Evolutionary conservation across 1,140 invertebrate genomes (phyloP).

Genomic region (Asobara japonica): DNA sequence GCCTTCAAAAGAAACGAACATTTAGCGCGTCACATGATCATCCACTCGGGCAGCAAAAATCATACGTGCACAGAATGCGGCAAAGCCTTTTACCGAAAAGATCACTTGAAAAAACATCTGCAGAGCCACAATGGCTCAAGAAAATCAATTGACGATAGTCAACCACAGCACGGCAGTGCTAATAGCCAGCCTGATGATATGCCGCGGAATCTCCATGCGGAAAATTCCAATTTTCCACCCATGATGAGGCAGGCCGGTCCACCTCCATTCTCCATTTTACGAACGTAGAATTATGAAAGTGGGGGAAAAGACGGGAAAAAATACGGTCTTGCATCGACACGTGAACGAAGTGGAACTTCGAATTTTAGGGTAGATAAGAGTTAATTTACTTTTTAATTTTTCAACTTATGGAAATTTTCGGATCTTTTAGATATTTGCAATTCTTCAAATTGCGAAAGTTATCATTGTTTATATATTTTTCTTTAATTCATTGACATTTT

Average conservation of each 20-base stretch:
- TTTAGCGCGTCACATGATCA: slow-evolving; percentile 68
- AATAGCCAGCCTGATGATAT: slow-evolving; percentile 31
- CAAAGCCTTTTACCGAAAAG: slow-evolving; percentile 71
- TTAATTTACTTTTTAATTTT: no score
- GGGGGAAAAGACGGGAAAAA: no score
- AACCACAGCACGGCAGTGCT: slow-evolving; percentile 43
- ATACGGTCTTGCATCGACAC: no score
- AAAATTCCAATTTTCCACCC: slow-evolving; percentile 55
- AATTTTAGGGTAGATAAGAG: no score
- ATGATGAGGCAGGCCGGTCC: slow-evolving; percentile 61
- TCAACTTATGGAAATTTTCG: no score
- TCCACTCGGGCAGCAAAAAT: slow-evolving; percentile 67
- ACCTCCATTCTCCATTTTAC: slow-evolving; percentile 59
- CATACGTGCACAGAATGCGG: slow-evolving; percentile 71
- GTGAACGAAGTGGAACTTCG: no score
- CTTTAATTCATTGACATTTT: no score
- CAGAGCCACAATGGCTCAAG: slow-evolving; percentile 64
- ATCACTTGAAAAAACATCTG: slow-evolving; percentile 71
- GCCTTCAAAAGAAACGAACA: slow-evolving; percentile 70
- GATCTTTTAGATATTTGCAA: no score
- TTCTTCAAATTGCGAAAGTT: no score
- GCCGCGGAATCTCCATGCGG: slow-evolving; percentile 53
- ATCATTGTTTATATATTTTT: no score
- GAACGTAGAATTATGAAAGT: slow-evolving; percentile 47
- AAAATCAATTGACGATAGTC: slow-evolving; percentile 27